Evolutionary conservation across 1,140 invertebrate species (phyloP).

Genomic region (Magallana gigas): DNA sequence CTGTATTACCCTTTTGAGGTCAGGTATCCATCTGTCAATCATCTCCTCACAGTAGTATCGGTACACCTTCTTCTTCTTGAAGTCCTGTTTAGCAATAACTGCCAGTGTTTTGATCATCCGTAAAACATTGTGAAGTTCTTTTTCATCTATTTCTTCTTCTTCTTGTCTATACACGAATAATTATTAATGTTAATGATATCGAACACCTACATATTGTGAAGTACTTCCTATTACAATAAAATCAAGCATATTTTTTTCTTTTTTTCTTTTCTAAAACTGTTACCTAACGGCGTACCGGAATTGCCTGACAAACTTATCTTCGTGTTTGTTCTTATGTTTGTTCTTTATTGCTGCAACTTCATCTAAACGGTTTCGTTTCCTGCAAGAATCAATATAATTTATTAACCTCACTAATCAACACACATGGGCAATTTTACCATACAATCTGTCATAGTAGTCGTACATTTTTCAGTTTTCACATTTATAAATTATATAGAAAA

Average conservation of each 20-base stretch:
- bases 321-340: too few relatives aligned
- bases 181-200: too few relatives aligned
- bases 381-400: not conserved
- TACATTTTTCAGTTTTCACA: too few relatives aligned
- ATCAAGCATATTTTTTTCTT: too few relatives aligned
- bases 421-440: too few relatives aligned
- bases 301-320: not conserved
- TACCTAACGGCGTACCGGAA: too few relatives aligned
- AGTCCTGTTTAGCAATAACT: not conserved
- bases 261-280: too few relatives aligned
- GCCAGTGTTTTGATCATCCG: slow-evolving; percentile 1
- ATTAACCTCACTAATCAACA: too few relatives aligned
- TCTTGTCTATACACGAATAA: not conserved
- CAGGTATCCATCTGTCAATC: slow-evolving; percentile 21
- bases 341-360: not conserved
- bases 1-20: not conserved
- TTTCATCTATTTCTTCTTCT: not conserved
- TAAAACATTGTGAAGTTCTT: not conserved
- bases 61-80: slow-evolving; percentile 15
- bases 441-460: too few relatives aligned
- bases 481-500: too few relatives aligned
- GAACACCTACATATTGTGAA: too few relatives aligned
- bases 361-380: not conserved
- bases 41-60: not conserved
- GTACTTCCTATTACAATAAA: too few relatives aligned